Evolutionary conservation across 2,113 vertebrate genomes (phyloP), one percentile per base, ranked within the genome.

Genomic region (Thomomys bottae): DNA sequence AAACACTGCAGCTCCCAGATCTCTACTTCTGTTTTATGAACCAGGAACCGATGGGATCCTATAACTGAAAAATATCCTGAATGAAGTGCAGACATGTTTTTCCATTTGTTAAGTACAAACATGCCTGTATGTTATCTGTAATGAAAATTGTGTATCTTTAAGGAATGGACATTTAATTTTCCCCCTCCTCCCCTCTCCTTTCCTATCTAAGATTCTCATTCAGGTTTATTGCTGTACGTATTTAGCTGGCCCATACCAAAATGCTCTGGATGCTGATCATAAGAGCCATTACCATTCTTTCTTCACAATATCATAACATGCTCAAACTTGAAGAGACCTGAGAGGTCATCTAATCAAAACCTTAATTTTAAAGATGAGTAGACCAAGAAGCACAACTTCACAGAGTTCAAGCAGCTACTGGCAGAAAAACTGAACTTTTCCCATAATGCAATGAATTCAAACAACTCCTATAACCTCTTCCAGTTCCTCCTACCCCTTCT

Each of bases 301-400:
- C 61, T 32, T 77, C 36, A 54, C 82, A 88, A 64, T 64, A 86
- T 80, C 64, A 32, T 49, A 80, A 38, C 64, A n/a, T 80, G 67
- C 81, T 92, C 45, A 68, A 10, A 28, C 28, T 88, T 4, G 67
- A 93, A 90, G 45, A 21, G 71, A 81, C 77, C 68, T 93, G 59
- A 49, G 57, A 84, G 92, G 76, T 85, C 80, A 91, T 88, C 66
- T 92, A 82, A 91, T 95, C 93, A 89, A 77, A 95, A 75, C 24
- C 40, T 5, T 94, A 63, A 45, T 94, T 94, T 94, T 76, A 89
- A 94, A 94, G 68, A 91, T 68, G 72, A 94, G 63, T 45, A 92
- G 77, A 61, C 8, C 0, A 3, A 90, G 38, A 89, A 49, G 38
- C 6, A 14, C 28, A 66, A 0, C 66, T 92, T 89, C n/a, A 36